A percentile compares a stretch with the other conserved stretches of the same genome.
phyloP scores from a whole-genome alignment of 2,113 vertebrate genomes.

The Aviceda subcristata region DNA sequence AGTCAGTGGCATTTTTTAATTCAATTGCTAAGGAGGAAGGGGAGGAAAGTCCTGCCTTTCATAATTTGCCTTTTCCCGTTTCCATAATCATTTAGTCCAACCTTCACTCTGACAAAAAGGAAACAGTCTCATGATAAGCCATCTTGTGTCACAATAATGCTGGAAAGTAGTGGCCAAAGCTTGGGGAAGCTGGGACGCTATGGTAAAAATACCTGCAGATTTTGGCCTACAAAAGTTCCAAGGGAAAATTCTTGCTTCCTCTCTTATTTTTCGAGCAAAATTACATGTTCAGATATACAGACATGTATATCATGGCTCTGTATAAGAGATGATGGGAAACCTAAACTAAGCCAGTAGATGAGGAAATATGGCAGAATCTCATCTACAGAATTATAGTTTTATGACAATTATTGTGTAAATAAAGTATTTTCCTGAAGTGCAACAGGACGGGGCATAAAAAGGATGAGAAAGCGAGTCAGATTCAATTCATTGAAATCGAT shows the following conservation, averaged over 20 bases:
- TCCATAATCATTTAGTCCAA: background rate
- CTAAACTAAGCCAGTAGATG: background rate
- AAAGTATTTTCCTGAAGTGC: background rate
- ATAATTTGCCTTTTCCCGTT: background rate
- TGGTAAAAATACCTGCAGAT: background rate
- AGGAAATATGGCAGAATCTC: background rate
- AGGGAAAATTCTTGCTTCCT: background rate
- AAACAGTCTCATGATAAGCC: background rate
- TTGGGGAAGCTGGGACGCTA: background rate
- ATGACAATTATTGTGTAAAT: background rate
- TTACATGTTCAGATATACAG: background rate
- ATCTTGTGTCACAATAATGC: background rate
- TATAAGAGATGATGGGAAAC: background rate
- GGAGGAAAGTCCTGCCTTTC: background rate
- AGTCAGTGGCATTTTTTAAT: conserved; percentile 6
- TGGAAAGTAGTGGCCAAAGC: background rate
- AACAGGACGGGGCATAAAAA: background rate
- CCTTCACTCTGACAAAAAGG: background rate
- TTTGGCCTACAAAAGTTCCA: background rate
- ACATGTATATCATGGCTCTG: background rate
- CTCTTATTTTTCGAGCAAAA: background rate
- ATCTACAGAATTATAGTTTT: background rate
- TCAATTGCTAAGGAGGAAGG: background rate
- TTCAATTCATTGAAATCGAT: background rate
- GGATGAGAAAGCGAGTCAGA: background rate